Conservation (phyloP, 2,888 invertebrate species). For the Deilephila porcellus region DNA sequence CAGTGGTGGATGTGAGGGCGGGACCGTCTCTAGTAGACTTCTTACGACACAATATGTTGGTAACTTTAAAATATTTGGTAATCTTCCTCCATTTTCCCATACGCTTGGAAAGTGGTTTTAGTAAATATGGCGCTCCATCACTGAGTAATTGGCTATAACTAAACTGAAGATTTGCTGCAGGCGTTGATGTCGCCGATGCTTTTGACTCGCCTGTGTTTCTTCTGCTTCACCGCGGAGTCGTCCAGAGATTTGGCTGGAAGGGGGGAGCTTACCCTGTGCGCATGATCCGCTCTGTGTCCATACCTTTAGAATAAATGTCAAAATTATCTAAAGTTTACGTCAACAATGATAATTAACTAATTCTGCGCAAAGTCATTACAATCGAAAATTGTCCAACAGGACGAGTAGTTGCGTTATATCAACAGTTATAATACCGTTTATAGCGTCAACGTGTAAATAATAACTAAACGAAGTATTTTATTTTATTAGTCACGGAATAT, state of each 20-base stretch:
- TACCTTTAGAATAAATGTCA: constrained; percentile 57
- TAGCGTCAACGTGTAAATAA: no score
- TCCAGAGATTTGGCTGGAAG: constrained; percentile 77
- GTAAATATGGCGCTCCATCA: neutral
- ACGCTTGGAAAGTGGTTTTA: neutral
- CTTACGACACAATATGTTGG: neutral
- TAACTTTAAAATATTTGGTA: neutral
- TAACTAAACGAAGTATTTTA: no score
- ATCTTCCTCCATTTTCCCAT: neutral
- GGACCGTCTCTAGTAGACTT: no score
- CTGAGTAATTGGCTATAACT: constrained; percentile 36
- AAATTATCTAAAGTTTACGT: neutral
- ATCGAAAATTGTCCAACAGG: no score
- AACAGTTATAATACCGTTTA: no score
- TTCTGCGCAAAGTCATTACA: no score
- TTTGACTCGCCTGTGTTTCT: constrained; percentile 87
- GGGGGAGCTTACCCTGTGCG: constrained; percentile 80
- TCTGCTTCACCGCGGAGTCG: constrained; percentile 76
- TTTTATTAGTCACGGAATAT: no score
- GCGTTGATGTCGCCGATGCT: constrained; percentile 91
- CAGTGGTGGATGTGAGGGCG: no score
- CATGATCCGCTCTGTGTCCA: constrained; percentile 74
- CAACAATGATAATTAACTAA: no score
- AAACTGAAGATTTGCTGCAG: constrained; percentile 75
- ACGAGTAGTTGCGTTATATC: no score